These are phyloP conservation scores for Montipora capricornis DNA, from an alignment of 64 coral and sea anemone genomes.

Conservation along the genomic window DNA sequence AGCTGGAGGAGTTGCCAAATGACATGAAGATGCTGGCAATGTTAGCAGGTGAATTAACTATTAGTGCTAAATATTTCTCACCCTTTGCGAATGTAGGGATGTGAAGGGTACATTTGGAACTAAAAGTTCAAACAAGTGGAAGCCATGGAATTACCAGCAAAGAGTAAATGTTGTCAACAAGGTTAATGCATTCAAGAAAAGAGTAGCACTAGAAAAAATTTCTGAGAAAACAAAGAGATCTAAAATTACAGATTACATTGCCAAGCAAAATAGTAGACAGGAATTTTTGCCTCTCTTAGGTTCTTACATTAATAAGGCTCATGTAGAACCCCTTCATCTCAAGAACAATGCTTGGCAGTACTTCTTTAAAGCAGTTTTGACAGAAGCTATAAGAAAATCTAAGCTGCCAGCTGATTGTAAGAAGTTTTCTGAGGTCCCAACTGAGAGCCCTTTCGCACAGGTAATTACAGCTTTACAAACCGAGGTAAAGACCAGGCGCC, in stretches of 20 bases:
- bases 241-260: conserved; percentile 62
- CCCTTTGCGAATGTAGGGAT: conserved; percentile 61
- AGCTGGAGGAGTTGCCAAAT: conserved; percentile 69
- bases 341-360: conserved; percentile 67
- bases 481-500: not conserved
- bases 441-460: not conserved
- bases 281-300: conserved; percentile 78
- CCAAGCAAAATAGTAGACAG: conserved; percentile 62
- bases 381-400: conserved; percentile 22
- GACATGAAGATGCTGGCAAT: conserved; percentile 83
- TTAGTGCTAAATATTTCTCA: conserved; percentile 73
- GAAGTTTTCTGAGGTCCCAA: conserved; percentile 36
- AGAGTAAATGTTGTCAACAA: conserved; percentile 63
- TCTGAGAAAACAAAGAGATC: conserved; percentile 36
- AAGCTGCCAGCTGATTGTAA: not conserved
- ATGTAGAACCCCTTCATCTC: conserved; percentile 70
- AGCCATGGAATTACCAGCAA: conserved; percentile 76
- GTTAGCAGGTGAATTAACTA: conserved; percentile 57
- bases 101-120: conserved; percentile 77
- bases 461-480: conserved; percentile 23
- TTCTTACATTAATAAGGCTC: conserved; percentile 52
- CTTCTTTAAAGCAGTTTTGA: conserved; percentile 20
- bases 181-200: conserved; percentile 67
- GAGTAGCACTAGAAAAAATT: conserved; percentile 42
- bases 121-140: conserved; percentile 53